Base-by-base conservation (phyloP, 2,797 vertebrate species). In the Molossus molossus region DNA sequence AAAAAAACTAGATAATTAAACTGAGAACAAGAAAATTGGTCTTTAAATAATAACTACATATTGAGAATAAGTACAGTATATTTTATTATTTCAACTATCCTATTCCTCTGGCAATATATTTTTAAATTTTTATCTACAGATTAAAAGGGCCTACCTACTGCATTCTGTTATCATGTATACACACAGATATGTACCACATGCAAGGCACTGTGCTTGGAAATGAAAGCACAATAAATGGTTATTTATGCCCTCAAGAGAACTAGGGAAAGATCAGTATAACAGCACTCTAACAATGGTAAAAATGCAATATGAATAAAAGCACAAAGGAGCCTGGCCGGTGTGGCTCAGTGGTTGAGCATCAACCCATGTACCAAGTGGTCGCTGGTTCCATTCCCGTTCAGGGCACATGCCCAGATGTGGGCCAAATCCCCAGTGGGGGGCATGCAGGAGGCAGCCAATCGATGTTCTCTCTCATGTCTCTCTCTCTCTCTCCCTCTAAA, bases 1-100 rank as follows among this genome's bases (percentile, higher is more conserved):
- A 83, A 73, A 94, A 94, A 55, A 55, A 62, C 25, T 53, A 53
- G 6, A 70, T 37, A 76, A 84, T 83, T 82, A 85, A 94, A 94
- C 18, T 45, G 25, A 55, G 21, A 45, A 87, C 77, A 77, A 12
- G 33, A 70, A 82, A 55, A 87, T 23, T 77, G 70, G 11, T 82
- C 40, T 95, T 58, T 69, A n/a, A 90, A 94, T 84, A 11, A 67
- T 82, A 91, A 72, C 50, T 79, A 89, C 75, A 7, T 21, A 92
- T 18, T 76, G 10, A 76, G 81, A 94, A 76, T 83, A 80, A 83
- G 81, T 55, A 90, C 12, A 89, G 27, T 17, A 50, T 12, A 60
- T 27, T 79, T 18, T 50, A 80, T 48, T 75, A 48, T 4, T 79
- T 75, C 2, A 45, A 50, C 6, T 62, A 76, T 57, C 40, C 83